Evolutionary conservation across 1,140 invertebrate genomes (phyloP).

Genomic region (Micrasema minimum): DNA sequence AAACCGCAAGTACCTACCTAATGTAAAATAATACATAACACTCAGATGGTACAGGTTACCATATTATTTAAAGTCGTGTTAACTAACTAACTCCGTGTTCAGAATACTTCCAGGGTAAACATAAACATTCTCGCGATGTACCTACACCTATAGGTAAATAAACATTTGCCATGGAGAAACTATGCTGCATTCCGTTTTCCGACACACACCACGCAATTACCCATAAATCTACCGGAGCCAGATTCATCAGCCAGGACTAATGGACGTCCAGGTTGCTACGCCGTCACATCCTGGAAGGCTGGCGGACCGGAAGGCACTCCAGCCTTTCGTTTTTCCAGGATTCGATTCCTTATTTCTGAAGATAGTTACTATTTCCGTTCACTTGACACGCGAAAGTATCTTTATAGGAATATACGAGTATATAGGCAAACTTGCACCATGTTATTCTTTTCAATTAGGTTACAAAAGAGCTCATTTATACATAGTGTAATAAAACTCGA

Average conservation of each 20-base stretch:
- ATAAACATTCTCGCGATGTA: too few relatives aligned
- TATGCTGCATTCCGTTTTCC: constrained; percentile 19
- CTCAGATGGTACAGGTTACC: too few relatives aligned
- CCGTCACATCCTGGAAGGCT: constrained; percentile 15
- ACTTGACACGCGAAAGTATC: background rate
- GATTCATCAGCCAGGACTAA: constrained; percentile 23
- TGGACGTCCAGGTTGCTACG: background rate
- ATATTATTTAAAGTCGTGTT: too few relatives aligned
- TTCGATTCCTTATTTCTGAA: background rate
- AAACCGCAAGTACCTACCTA: too few relatives aligned
- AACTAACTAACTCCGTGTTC: constrained; percentile 7
- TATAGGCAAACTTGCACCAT: background rate
- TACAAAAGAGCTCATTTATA: too few relatives aligned
- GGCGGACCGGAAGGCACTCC: background rate
- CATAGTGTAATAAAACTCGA: too few relatives aligned
- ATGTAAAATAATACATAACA: too few relatives aligned
- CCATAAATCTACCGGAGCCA: constrained; percentile 5
- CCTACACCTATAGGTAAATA: too few relatives aligned
- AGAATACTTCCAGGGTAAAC: too few relatives aligned
- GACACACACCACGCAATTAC: constrained; percentile 15
- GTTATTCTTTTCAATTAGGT: background rate
- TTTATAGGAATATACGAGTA: background rate
- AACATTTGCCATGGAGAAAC: constrained; percentile 25
- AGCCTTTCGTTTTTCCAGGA: background rate
- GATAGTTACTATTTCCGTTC: background rate